These are phyloP conservation scores for Mellivora capensis DNA, from an alignment of 2,113 vertebrate genomes.

Conservation along the genomic window DNA sequence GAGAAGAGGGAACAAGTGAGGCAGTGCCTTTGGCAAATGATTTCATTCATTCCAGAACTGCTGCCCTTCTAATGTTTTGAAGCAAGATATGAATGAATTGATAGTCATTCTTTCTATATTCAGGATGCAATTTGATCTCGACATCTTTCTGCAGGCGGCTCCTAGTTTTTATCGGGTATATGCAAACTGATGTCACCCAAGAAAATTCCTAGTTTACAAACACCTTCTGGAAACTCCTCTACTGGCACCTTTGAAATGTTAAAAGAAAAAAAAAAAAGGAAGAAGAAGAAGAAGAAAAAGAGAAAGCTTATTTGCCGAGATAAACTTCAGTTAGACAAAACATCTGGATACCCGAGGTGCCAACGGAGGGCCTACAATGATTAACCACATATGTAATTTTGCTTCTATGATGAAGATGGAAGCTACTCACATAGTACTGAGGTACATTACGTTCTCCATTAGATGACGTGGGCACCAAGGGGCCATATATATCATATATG, in stretches of 20 bases:
- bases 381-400: slow-evolving; percentile 25
- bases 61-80: not conserved
- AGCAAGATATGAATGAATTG: not conserved
- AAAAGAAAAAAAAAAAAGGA: not conserved
- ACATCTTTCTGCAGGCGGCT: not conserved
- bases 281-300: not conserved
- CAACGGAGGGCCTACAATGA: not conserved
- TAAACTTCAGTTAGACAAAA: slow-evolving; percentile 14
- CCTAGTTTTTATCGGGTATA: not conserved
- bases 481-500: not conserved
- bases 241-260: not conserved
- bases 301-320: not conserved
- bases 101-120: not conserved
- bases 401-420: not conserved
- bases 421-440: not conserved
- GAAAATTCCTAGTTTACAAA: not conserved
- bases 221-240: not conserved
- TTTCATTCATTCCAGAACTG: not conserved
- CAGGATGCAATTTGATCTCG: not conserved
- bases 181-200: not conserved
- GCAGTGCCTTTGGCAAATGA: not conserved
- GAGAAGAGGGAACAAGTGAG: not conserved
- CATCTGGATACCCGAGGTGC: not conserved
- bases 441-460: not conserved
- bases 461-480: not conserved